Conservation (phyloP, 2,113 vertebrate species). For the Crotophaga sulcirostris region DNA sequence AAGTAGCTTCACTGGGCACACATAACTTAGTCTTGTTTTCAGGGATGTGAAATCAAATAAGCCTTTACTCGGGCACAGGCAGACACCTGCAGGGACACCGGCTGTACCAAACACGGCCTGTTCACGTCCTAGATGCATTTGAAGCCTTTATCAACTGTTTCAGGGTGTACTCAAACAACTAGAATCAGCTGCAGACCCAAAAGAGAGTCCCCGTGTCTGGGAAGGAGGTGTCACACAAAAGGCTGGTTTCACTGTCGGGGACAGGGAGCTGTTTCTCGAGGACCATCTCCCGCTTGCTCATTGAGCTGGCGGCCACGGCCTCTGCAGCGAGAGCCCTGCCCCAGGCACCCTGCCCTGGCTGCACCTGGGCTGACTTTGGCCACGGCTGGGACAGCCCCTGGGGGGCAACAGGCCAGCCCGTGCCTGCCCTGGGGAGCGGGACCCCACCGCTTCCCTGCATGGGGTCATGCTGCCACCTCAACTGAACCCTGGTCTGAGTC, state of each 20-base stretch:
- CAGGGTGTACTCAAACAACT: background rate
- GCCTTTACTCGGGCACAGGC: background rate
- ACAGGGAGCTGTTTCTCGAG: background rate
- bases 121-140: background rate
- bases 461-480: accelerated
- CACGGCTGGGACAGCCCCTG: accelerated
- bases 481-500: accelerated
- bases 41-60: background rate
- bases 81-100: background rate
- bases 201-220: background rate
- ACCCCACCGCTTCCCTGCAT: accelerated
- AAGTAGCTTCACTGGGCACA: accelerated
- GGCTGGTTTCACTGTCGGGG: accelerated
- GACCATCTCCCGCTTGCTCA: background rate
- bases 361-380: background rate
- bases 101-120: background rate
- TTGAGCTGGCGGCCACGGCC: background rate
- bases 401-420: accelerated
- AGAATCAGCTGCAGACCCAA: background rate
- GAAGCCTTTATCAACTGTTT: background rate
- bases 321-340: background rate
- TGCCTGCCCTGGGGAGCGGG: background rate
- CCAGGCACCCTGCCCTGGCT: background rate
- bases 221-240: background rate
- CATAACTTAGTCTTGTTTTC: background rate